phyloP scores from a whole-genome alignment of 1,140 invertebrate genomes.

The Trichogramma pretiosum region DNA sequence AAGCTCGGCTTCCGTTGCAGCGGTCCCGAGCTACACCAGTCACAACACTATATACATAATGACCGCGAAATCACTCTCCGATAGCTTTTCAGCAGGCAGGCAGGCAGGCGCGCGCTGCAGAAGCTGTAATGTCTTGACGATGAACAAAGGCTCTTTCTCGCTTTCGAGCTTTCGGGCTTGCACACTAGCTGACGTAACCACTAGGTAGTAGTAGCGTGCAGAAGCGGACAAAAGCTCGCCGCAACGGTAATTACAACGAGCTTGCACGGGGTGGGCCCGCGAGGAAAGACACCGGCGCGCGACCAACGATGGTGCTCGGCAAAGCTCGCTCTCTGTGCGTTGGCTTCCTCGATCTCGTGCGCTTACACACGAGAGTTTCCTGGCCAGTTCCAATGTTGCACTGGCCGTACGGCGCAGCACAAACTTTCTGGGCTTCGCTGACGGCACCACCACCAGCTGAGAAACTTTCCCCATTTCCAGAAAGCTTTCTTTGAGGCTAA shows the following conservation, averaged over 20 bases:
- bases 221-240: slow-evolving; percentile 36
- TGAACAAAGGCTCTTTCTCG: slow-evolving; percentile 35
- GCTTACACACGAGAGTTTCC: too few relatives aligned
- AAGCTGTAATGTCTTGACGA: slow-evolving; percentile 16
- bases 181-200: slow-evolving; percentile 20
- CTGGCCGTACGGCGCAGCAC: slow-evolving; percentile 20
- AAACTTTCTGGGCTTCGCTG: slow-evolving; percentile 26
- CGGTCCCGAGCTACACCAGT: too few relatives aligned
- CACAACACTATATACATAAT: too few relatives aligned
- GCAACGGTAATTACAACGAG: slow-evolving; percentile 37
- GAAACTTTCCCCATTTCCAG: slow-evolving; percentile 35
- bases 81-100: too few relatives aligned
- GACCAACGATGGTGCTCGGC: slow-evolving; percentile 20
- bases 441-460: slow-evolving; percentile 11
- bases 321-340: too few relatives aligned
- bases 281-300: background rate
- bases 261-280: too few relatives aligned
- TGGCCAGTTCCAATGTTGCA: too few relatives aligned
- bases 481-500: slow-evolving; percentile 32
- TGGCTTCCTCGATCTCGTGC: too few relatives aligned
- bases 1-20: too few relatives aligned
- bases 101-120: slow-evolving; percentile 19
- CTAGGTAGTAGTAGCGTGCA: too few relatives aligned
- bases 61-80: slow-evolving; percentile 24
- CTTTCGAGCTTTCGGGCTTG: too few relatives aligned